phyloP scores from a whole-genome alignment of 2,113 vertebrate species.

The Tachysurus vachellii region DNA sequence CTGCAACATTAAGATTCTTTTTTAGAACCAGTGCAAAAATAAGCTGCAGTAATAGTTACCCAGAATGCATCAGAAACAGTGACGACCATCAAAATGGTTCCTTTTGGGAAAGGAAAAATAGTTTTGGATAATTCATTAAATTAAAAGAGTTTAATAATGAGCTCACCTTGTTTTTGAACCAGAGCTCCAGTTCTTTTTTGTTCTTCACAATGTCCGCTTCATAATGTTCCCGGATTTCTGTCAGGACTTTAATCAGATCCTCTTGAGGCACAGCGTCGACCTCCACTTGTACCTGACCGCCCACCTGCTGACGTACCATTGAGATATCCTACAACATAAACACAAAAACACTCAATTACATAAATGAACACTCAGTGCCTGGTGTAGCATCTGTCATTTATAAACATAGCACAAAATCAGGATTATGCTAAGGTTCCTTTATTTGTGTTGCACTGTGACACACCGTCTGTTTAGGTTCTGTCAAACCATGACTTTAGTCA shows the following conservation, averaged over 20 bases:
- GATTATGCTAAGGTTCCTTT: not conserved
- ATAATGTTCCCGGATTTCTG: conserved; percentile 80
- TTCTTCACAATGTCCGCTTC: conserved; percentile 78
- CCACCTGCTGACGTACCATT: conserved; percentile 55
- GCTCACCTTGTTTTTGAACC: conserved; percentile 63
- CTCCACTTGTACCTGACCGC: conserved; percentile 73
- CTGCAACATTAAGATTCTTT: conserved; percentile 55
- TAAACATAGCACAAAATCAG: not conserved
- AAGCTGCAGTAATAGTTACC: not conserved
- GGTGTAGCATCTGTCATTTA: not conserved
- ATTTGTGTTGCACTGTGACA: not conserved
- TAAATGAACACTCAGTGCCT: not conserved
- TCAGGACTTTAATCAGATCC: conserved; percentile 66
- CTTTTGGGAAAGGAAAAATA: not conserved
- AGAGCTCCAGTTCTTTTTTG: conserved; percentile 74
- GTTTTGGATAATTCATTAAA: too few species aligned
- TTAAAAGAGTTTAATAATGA: not conserved
- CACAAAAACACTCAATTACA: not conserved
- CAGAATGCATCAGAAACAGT: not conserved
- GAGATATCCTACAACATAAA: conserved; percentile 63
- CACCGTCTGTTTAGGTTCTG: not conserved
- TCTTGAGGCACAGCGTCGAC: conserved; percentile 66
- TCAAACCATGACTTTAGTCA: not conserved
- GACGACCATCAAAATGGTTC: not conserved
- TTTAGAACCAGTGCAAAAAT: not conserved